Evolutionary conservation across 2,888 invertebrate species (phyloP), one percentile per base, ranked within the genome.

Genomic region (Danaus chrysippus): DNA sequence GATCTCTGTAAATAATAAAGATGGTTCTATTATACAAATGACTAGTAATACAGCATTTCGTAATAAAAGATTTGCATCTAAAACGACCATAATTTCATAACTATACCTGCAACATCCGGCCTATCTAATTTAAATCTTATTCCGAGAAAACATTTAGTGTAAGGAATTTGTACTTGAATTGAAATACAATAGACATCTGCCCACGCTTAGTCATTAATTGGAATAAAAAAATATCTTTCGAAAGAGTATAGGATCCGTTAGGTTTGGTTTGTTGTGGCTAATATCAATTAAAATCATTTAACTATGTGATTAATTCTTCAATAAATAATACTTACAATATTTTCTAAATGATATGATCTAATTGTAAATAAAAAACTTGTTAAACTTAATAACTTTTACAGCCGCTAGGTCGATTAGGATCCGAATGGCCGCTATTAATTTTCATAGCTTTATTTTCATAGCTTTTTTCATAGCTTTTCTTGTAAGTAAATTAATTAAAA

Each of bases 91-190:
- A 76, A 82, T 84, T 86, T 79, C 79, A 79, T 86, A 85, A 68
- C 66, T 58, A 65, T 66, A 61, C 61, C 64, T 57, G 65, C 62
- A 69, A 68, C 68, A 69, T 69, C 69, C 69, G 69, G 68, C 65
- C 69, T 66, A 70, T 72, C 70, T 64, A 77, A 81, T 73, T 74
- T 75, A 76, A 80, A 83, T 81, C 77, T 76, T 74, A 79, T 84
- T 85, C 82, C 74, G 70, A 83, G 83, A 86, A 49, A 85, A 76
- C 76, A 75, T 83, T 84, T 83, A 84, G 85, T 85, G 86, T 83
- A 83, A 72, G 76, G 76, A 78, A 80, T 77, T 76, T 76, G 76
- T 81, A 77, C 77, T 82, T 63, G 77, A 78, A 82, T 82, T 75
- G 76, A 77, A 79, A 78, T 75, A 84, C 83, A 85, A 86, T 86